These are phyloP conservation scores for Actinemys pallida DNA, from an alignment of 2,113 vertebrate genomes.

Conservation along the genomic window DNA sequence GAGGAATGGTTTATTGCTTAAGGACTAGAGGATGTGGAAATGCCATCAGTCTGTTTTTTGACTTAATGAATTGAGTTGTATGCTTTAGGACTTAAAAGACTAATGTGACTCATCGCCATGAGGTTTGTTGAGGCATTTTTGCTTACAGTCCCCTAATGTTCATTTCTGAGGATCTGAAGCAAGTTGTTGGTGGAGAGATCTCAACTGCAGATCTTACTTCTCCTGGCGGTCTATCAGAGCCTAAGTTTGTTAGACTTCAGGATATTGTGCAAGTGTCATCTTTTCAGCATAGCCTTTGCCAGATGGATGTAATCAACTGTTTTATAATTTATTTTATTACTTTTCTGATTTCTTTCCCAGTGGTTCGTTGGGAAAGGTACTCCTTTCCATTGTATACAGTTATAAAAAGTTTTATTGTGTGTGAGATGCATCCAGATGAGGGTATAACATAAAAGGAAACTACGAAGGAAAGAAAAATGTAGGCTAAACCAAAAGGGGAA, in stretches of 20 bases:
- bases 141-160: conserved; percentile 26
- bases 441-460: background rate
- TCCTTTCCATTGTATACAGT: background rate
- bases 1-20: conserved; percentile 58
- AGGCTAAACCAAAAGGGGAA: background rate
- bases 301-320: background rate
- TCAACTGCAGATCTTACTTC: background rate
- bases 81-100: conserved; percentile 13
- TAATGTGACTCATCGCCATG: background rate
- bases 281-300: background rate
- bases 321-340: background rate
- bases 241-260: background rate
- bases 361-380: background rate
- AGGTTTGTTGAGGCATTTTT: conserved; percentile 21
- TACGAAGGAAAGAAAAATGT: background rate
- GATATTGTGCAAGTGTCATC: background rate
- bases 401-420: background rate
- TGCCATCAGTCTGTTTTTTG: conserved; percentile 41
- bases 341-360: background rate
- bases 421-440: background rate
- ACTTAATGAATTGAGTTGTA: conserved; percentile 31
- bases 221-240: background rate
- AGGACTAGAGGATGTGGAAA: conserved; percentile 32
- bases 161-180: conserved; percentile 20
- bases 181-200: background rate